phyloP scores from a whole-genome alignment of 2,797 vertebrate genomes.

The Antrozous pallidus region DNA sequence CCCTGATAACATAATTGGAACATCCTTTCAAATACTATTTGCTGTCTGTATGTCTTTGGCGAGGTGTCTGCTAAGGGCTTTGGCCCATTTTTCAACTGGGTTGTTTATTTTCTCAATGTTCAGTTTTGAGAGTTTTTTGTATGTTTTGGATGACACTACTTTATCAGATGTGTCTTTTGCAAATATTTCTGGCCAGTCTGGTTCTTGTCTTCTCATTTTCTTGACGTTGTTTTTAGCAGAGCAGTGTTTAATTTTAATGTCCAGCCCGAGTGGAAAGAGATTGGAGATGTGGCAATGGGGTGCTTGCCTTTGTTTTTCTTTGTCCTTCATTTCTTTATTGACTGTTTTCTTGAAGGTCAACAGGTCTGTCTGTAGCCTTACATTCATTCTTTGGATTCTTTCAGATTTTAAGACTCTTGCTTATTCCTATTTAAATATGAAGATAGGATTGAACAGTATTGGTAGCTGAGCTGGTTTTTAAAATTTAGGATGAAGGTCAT shows the following conservation, averaged over 20 bases:
- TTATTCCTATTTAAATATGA: background rate
- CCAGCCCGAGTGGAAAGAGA: background rate
- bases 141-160: background rate
- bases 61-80: background rate
- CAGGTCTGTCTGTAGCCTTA: background rate
- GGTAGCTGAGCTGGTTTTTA: background rate
- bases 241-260: background rate
- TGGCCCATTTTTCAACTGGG: background rate
- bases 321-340: background rate
- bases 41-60: background rate
- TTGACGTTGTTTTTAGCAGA: background rate
- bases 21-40: background rate
- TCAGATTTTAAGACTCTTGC: background rate
- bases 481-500: background rate
- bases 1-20: background rate
- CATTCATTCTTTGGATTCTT: background rate
- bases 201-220: background rate
- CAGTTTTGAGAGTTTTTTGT: background rate
- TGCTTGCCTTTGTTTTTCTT: background rate
- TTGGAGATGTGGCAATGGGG: too few relatives aligned
- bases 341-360: background rate
- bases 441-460: background rate
- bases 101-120: background rate
- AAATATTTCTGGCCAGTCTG: background rate
- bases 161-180: background rate